Conservation (phyloP, 2,113 vertebrate genomes). For the Sclerurus mexicanus region DNA sequence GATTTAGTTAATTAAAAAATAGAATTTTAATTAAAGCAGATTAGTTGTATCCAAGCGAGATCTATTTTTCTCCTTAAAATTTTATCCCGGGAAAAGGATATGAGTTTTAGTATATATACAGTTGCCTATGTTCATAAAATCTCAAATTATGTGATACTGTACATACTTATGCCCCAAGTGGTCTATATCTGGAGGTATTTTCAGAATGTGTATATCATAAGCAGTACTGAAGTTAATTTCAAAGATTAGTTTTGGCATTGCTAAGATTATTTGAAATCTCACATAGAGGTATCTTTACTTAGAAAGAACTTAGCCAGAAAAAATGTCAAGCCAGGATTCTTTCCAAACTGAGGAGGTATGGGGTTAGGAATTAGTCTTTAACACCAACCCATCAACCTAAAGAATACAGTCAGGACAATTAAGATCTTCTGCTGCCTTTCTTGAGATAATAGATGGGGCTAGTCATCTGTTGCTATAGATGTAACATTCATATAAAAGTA, state of each 20-base stretch:
- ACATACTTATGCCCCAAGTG: neutral
- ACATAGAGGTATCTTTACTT: neutral
- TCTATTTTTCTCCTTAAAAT: neutral
- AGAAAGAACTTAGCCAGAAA: neutral
- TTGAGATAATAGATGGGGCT: neutral
- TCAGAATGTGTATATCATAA: neutral
- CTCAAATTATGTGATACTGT: neutral
- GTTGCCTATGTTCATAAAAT: neutral
- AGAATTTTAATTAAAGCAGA: neutral
- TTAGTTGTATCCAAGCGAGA: neutral
- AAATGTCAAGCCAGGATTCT: neutral
- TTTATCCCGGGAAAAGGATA: neutral
- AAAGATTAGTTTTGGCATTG: neutral
- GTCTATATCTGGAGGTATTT: neutral
- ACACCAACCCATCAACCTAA: neutral
- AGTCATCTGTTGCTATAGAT: conserved; percentile 13
- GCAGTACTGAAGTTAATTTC: neutral
- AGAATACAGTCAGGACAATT: neutral
- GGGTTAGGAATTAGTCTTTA: neutral
- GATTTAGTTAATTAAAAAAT: neutral
- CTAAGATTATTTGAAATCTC: neutral
- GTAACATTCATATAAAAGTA: neutral
- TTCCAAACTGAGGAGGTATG: neutral
- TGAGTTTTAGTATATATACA: neutral
- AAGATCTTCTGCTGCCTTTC: neutral